phyloP scores from a whole-genome alignment of 2,888 invertebrate species.

The Serripes groenlandicus region DNA sequence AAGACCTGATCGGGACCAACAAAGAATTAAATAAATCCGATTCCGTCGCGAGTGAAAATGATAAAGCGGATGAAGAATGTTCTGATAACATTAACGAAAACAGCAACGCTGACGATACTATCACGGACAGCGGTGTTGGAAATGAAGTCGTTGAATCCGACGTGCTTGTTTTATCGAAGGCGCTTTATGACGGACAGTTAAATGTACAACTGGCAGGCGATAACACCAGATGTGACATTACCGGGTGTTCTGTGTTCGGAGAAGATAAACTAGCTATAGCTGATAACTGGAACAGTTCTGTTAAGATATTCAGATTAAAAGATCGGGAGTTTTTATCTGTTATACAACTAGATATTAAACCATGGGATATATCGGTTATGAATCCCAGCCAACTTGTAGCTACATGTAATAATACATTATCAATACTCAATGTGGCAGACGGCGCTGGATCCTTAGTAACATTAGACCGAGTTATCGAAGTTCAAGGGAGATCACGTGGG shows the following conservation, averaged over 20 bases:
- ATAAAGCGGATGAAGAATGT: too few relatives aligned
- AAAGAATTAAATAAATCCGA: too few relatives aligned
- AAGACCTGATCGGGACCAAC: not conserved
- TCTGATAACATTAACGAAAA: not conserved
- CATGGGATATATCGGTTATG: conserved; percentile 1
- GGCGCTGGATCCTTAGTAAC: not conserved
- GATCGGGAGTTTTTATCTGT: not conserved
- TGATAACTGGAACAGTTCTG: conserved; percentile 14
- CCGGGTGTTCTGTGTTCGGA: conserved; percentile 10
- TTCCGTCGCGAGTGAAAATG: not conserved
- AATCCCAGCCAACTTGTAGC: not conserved
- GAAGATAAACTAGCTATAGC: conserved; percentile 2
- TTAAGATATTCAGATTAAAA: conserved; percentile 2
- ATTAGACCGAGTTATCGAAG: not conserved
- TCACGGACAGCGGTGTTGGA: not conserved
- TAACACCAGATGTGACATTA: conserved; percentile 1
- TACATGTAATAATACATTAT: conserved; percentile 4
- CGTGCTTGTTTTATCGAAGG: not conserved
- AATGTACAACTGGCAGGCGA: conserved; percentile 11
- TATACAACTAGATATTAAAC: conserved; percentile 4
- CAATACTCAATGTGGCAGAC: not conserved
- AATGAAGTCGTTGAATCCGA: not conserved
- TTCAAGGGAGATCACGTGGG: conserved; percentile 6
- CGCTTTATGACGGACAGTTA: conserved; percentile 7
- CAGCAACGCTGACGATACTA: not conserved